These are phyloP conservation scores for Panagrolaimus sp. DNA, from an alignment of 1,140 invertebrate genomes.

Conservation along the genomic window DNA sequence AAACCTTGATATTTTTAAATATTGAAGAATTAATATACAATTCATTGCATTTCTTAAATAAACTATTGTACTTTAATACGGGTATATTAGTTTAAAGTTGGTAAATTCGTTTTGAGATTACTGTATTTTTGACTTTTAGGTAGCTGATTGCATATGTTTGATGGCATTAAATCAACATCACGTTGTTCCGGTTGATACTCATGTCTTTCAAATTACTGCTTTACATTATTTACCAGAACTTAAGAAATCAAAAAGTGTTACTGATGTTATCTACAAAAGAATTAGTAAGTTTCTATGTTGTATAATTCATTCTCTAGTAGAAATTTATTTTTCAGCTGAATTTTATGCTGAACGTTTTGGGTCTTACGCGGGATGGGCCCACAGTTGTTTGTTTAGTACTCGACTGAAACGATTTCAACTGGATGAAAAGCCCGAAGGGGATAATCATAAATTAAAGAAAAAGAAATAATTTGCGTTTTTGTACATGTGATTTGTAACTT, in stretches of 20 bases:
- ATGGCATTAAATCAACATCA: constrained; percentile 86
- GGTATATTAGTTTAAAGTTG: background rate
- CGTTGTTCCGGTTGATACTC: constrained; percentile 89
- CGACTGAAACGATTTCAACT: constrained; percentile 34
- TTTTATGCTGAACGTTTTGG: constrained; percentile 79
- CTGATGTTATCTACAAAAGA: constrained; percentile 65
- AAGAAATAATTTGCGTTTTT: too few species aligned
- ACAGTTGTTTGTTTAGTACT: constrained; percentile 68
- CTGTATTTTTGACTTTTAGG: constrained; percentile 66
- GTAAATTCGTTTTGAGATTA: constrained; percentile 57
- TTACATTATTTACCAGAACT: constrained; percentile 71
- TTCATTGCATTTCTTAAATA: too few species aligned
- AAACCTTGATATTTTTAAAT: constrained; percentile 18
- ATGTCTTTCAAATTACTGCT: constrained; percentile 84
- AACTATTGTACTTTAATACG: background rate
- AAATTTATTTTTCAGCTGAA: constrained; percentile 61
- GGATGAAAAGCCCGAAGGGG: too few species aligned
- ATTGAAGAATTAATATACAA: constrained; percentile 4
- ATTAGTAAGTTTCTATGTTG: constrained; percentile 65
- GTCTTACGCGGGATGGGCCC: constrained; percentile 84
- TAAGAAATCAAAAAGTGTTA: constrained; percentile 72
- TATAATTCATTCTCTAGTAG: background rate
- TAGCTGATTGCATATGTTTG: constrained; percentile 94
- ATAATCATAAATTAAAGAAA: too few species aligned
- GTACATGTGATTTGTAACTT: too few species aligned